Conservation (phyloP, 1,140 invertebrate species). For the Gryllus bimaculatus region DNA sequence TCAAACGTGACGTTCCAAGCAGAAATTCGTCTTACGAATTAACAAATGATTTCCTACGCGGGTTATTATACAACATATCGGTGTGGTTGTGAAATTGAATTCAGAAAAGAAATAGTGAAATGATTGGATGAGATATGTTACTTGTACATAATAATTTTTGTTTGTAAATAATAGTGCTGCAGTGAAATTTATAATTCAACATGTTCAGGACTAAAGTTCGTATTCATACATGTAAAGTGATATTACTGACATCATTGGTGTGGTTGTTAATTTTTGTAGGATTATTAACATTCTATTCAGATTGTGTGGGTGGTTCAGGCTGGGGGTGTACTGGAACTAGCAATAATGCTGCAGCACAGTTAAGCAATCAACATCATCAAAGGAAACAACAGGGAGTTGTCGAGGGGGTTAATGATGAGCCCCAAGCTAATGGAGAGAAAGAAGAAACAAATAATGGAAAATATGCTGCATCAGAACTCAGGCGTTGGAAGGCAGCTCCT, state of each 20-base stretch:
- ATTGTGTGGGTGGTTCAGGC: constrained; percentile 65
- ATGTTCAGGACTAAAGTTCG: constrained; percentile 80
- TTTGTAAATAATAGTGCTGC: no score
- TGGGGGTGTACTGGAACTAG: constrained; percentile 43
- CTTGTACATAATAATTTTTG: no score
- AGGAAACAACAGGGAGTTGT: background rate
- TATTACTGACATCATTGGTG: constrained; percentile 85
- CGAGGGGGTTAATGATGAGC: constrained; percentile 23
- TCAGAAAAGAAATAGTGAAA: no score
- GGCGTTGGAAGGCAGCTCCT: constrained; percentile 62
- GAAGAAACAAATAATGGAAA: constrained; percentile 26
- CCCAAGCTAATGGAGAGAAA: constrained; percentile 23
- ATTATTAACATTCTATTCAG: constrained; percentile 86
- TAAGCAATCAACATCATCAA: constrained; percentile 6
- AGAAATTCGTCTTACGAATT: no score
- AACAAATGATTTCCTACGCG: no score
- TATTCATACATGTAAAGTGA: constrained; percentile 88
- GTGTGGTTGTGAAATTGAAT: no score
- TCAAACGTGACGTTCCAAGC: no score
- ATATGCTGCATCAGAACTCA: constrained; percentile 44
- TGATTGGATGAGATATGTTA: no score
- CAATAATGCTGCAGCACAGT: constrained; percentile 15
- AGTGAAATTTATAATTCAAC: constrained; percentile 7
- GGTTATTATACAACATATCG: no score
- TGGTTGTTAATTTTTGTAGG: constrained; percentile 91